Evolutionary conservation across 2,113 vertebrate genomes (phyloP).

Genomic region (Hymenochirus boettgeri): DNA sequence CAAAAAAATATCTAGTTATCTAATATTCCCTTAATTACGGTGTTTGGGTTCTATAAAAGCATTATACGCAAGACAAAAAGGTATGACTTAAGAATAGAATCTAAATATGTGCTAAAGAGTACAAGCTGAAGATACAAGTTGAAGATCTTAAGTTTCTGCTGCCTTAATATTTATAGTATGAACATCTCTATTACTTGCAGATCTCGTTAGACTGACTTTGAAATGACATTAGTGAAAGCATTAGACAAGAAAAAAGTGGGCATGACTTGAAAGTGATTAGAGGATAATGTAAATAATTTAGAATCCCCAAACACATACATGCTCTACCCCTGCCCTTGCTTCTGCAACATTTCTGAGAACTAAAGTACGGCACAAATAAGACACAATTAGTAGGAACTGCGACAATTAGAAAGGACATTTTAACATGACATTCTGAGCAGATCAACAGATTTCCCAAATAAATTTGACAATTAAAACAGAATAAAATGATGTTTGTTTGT

Average conservation of each 20-base stretch:
- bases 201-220: constrained; percentile 40
- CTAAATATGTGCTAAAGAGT: too few species aligned
- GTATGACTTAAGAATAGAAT: too few species aligned
- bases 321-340: constrained; percentile 14
- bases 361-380: constrained; percentile 18
- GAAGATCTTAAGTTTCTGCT: constrained; percentile 31
- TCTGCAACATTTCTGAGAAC: constrained; percentile 20
- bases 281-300: constrained; percentile 42
- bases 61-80: too few species aligned
- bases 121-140: too few species aligned
- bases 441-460: background rate
- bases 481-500: background rate
- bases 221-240: constrained; percentile 43
- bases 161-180: constrained; percentile 42
- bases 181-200: constrained; percentile 42
- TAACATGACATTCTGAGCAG: background rate
- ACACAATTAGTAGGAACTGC: constrained; percentile 5
- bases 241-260: constrained; percentile 42
- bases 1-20: too few species aligned
- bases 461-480: constrained; percentile 1
- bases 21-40: too few species aligned
- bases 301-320: constrained; percentile 33
- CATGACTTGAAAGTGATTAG: constrained; percentile 40
- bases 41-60: too few species aligned
- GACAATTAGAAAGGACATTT: constrained; percentile 13